These are phyloP conservation scores for Mus minutoides DNA, from an alignment of 2,797 vertebrate genomes.

Conservation along the genomic window DNA sequence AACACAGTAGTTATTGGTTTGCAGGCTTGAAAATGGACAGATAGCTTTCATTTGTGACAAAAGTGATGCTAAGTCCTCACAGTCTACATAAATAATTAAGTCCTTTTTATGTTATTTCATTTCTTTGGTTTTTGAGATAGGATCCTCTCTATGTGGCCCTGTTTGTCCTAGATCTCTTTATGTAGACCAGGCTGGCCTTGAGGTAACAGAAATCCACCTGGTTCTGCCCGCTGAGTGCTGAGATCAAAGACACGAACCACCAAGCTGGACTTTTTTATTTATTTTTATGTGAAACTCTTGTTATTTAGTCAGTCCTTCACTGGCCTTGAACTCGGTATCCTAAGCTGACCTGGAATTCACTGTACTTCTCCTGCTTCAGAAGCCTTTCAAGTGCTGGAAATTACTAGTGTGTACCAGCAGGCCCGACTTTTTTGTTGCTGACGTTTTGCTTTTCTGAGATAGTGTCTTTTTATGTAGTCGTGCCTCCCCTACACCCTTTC, in stretches of 20 bases:
- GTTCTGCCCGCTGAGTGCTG: background rate
- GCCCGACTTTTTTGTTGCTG: background rate
- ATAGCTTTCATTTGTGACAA: background rate
- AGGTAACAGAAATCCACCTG: background rate
- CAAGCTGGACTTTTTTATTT: background rate
- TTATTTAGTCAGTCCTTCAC: background rate
- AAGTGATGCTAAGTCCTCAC: background rate
- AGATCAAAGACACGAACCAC: background rate
- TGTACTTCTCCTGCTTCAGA: background rate
- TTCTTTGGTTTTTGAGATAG: background rate
- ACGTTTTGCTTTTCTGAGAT: background rate
- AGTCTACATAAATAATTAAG: background rate
- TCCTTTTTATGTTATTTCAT: background rate
- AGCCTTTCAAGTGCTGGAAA: background rate
- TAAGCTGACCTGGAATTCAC: background rate
- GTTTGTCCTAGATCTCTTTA: background rate
- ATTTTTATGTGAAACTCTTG: background rate
- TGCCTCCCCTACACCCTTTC: background rate
- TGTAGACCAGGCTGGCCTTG: background rate
- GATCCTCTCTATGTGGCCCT: background rate
- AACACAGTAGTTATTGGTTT: background rate
- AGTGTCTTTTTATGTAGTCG: background rate
- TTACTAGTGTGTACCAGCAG: background rate
- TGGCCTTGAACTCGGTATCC: background rate
- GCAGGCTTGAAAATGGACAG: conserved; percentile 1